Conservation (phyloP, 2,797 vertebrate genomes). For the Loriculus beryllinus region DNA sequence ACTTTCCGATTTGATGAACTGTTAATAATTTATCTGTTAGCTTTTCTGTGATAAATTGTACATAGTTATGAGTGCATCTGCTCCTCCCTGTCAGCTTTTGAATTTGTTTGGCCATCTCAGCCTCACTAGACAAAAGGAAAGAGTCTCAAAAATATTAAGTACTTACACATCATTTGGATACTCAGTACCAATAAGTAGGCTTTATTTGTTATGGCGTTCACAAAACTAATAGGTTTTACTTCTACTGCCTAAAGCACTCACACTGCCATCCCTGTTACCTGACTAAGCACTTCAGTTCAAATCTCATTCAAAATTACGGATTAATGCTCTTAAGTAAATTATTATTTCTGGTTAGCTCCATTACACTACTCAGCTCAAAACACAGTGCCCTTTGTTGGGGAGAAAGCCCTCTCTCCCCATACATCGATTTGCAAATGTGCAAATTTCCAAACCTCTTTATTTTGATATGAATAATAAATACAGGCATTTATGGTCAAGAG, state of each 20-base stretch:
- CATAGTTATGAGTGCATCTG: accelerated
- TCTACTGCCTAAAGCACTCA: neutral
- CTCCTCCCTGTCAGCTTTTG: neutral
- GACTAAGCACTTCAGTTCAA: neutral
- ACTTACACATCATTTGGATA: neutral
- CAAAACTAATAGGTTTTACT: neutral
- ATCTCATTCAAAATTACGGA: neutral
- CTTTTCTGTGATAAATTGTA: neutral
- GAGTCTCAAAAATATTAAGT: neutral
- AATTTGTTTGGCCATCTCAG: neutral
- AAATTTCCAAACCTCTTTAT: neutral
- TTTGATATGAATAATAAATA: neutral
- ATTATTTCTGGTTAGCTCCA: neutral
- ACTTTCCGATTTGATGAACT: neutral
- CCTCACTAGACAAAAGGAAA: neutral
- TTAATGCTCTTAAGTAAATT: neutral
- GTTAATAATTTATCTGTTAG: neutral
- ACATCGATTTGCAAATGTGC: neutral
- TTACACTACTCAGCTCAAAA: neutral
- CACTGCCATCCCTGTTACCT: neutral
- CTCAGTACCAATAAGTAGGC: neutral
- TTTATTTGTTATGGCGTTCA: neutral
- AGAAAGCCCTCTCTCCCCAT: neutral
- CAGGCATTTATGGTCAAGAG: neutral
- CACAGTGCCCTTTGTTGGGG: neutral